Conservation (phyloP, 2,113 vertebrate species). For the Sylvicapra grimmia region DNA sequence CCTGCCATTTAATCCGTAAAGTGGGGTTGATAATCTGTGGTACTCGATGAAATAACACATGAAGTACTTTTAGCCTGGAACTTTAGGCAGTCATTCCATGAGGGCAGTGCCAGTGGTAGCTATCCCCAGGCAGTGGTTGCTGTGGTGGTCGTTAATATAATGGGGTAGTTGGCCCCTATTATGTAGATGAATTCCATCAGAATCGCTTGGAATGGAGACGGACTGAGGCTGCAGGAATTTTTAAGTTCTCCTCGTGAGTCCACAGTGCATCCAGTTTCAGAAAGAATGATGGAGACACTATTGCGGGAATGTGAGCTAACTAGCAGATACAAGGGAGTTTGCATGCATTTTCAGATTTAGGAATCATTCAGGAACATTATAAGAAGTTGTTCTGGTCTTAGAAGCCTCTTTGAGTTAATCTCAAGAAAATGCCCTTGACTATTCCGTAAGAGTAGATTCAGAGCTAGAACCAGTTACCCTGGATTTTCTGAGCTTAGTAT, state of each 20-base stretch:
- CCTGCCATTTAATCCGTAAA: background rate
- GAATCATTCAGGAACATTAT: background rate
- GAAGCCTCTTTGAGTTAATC: background rate
- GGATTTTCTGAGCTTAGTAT: background rate
- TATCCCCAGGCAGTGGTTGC: background rate
- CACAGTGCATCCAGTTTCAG: background rate
- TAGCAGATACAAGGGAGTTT: background rate
- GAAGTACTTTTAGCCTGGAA: background rate
- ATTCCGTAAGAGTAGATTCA: background rate
- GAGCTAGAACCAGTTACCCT: background rate
- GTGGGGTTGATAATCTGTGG: background rate
- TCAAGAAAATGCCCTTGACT: background rate
- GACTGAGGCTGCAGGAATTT: background rate
- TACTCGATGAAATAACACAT: background rate
- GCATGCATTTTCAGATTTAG: background rate
- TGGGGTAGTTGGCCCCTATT: background rate
- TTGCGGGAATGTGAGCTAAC: too few relatives aligned
- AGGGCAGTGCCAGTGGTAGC: background rate
- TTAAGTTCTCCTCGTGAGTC: background rate
- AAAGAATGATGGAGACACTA: background rate
- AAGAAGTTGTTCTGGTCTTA: background rate
- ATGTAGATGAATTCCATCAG: background rate
- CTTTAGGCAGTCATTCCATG: background rate
- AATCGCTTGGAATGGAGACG: background rate
- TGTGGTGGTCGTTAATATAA: background rate